Conservation (phyloP, 92 coral and sea anemone genomes). For the Zoanthus sansibaricus region DNA sequence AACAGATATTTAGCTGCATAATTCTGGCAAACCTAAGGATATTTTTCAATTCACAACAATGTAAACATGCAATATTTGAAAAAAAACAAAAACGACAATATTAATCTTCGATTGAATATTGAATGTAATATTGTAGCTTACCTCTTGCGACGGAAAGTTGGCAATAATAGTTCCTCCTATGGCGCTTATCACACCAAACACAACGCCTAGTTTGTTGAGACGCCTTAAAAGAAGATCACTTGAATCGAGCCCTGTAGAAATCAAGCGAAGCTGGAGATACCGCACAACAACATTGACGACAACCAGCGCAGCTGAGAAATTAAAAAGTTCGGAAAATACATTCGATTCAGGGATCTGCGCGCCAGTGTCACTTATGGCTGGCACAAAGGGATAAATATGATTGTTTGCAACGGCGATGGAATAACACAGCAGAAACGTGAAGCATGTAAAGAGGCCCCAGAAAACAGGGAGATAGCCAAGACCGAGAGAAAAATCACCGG, state of each 20-base stretch:
- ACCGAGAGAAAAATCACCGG: conserved; percentile 80
- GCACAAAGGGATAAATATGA: conserved; percentile 94
- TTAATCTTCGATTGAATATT: neutral
- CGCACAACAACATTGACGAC: conserved; percentile 84
- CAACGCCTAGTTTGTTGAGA: conserved; percentile 79
- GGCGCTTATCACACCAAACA: conserved; percentile 80
- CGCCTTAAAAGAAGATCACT: conserved; percentile 75
- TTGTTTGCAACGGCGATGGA: conserved; percentile 84
- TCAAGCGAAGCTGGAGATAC: conserved; percentile 81
- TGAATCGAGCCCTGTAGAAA: conserved; percentile 73
- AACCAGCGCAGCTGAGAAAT: conserved; percentile 82
- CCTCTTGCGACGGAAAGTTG: conserved; percentile 96
- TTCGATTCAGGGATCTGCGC: conserved; percentile 94
- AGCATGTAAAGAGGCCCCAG: conserved; percentile 92
- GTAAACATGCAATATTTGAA: neutral
- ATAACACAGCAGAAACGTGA: conserved; percentile 88
- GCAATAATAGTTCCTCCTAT: conserved; percentile 95
- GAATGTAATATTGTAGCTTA: too few relatives aligned
- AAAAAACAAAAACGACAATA: neutral
- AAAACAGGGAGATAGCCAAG: conserved; percentile 91
- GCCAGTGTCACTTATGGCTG: conserved; percentile 98
- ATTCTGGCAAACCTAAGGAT: neutral
- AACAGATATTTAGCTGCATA: neutral
- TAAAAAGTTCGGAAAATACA: conserved; percentile 92
- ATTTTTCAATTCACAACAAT: conserved; percentile 8